Evolutionary conservation across 1,140 invertebrate genomes (phyloP).

Genomic region (Sipha flava): DNA sequence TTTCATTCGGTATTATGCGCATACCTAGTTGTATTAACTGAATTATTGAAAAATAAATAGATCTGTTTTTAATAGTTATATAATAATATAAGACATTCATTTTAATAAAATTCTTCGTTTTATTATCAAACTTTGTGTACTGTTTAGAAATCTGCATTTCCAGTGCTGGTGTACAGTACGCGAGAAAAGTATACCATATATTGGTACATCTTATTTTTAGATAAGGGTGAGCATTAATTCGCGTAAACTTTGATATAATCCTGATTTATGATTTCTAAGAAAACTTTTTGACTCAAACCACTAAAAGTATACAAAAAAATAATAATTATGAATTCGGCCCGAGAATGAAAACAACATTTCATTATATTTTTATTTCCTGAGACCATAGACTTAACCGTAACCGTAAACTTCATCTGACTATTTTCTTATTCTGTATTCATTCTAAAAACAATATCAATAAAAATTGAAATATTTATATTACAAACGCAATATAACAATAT

Average conservation of each 20-base stretch:
- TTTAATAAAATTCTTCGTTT: not conserved
- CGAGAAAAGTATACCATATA: not conserved
- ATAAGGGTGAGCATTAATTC: not conserved
- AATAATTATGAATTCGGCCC: not conserved
- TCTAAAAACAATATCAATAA: not conserved
- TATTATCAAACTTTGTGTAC: not conserved
- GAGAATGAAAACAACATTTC: not conserved
- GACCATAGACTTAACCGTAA: no score
- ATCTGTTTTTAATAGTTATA: not conserved
- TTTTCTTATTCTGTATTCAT: not conserved
- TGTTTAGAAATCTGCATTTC: not conserved
- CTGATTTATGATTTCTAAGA: not conserved
- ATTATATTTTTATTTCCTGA: not conserved
- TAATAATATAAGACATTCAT: not conserved
- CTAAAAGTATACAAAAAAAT: not conserved
- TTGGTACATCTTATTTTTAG: not conserved
- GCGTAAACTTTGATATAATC: not conserved
- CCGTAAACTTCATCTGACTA: not conserved
- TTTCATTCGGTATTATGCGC: no score
- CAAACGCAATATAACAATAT: no score
- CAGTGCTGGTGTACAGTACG: not conserved
- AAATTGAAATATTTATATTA: not conserved
- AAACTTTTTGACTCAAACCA: not conserved
- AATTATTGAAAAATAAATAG: no score
- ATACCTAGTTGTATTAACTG: no score